Evolutionary conservation across 2,113 vertebrate species (phyloP).

Genomic region (Xyliphius kryptos): DNA sequence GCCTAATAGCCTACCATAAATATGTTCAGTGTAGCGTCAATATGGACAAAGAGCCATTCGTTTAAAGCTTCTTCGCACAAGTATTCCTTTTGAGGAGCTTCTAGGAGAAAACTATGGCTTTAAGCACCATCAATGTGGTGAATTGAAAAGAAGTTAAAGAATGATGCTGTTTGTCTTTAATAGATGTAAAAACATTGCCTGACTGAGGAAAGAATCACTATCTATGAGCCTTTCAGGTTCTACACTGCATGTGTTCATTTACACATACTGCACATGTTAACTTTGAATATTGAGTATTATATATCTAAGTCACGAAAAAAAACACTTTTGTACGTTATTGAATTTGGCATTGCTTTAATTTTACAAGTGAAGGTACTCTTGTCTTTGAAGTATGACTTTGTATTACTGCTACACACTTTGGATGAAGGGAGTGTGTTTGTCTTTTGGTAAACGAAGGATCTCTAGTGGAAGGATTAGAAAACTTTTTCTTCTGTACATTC

Average conservation of each 20-base stretch:
- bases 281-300: not conserved
- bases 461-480: slow-evolving; percentile 24
- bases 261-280: not conserved
- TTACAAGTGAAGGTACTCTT: slow-evolving; percentile 15
- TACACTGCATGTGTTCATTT: not conserved
- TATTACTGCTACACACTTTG: no score
- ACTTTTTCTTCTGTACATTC: not conserved
- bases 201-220: not conserved
- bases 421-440: slow-evolving; percentile 17
- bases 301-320: not conserved
- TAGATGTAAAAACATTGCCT: not conserved
- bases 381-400: not conserved
- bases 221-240: not conserved
- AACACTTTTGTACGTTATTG: not conserved
- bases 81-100: no score
- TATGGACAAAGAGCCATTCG: no score
- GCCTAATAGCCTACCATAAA: no score
- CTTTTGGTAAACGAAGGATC: slow-evolving; percentile 23
- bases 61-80: no score
- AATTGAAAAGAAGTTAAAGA: no score
- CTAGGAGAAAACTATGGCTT: no score
- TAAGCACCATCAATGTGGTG: no score
- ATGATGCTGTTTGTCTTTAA: no score
- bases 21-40: no score
- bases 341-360: not conserved